Evolutionary conservation across 2,888 invertebrate genomes (phyloP).

Genomic region (Acanthosepion lycidas): DNA sequence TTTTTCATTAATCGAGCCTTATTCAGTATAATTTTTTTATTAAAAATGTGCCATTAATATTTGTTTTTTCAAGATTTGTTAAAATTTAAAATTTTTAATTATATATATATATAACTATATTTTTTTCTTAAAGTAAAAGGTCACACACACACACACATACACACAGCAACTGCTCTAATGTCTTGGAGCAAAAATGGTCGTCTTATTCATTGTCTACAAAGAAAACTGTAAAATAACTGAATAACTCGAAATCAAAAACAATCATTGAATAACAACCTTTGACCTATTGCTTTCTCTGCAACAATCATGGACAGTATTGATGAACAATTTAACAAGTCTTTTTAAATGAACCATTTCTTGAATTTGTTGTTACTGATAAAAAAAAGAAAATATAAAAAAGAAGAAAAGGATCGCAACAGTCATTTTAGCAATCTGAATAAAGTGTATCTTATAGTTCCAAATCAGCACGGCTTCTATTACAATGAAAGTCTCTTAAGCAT

Average conservation of each 20-base stretch:
- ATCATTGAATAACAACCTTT: neutral
- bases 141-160: neutral
- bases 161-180: neutral
- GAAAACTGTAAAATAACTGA: neutral
- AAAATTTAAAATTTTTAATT: neutral
- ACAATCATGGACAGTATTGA: neutral
- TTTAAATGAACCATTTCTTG: neutral
- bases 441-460: neutral
- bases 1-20: neutral
- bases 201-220: neutral
- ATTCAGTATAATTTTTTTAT: slow-evolving; percentile 20
- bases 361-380: neutral
- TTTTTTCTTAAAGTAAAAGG: neutral
- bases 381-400: neutral
- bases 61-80: slow-evolving; percentile 8
- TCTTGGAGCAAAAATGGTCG: neutral
- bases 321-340: neutral
- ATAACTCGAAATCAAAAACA: neutral
- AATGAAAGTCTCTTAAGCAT: neutral
- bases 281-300: neutral
- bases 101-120: neutral
- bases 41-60: slow-evolving; percentile 33
- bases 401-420: neutral
- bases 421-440: neutral
- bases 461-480: neutral